These are phyloP conservation scores for Glyptemys insculpta DNA, from an alignment of 2,797 vertebrate genomes.

Conservation along the genomic window DNA sequence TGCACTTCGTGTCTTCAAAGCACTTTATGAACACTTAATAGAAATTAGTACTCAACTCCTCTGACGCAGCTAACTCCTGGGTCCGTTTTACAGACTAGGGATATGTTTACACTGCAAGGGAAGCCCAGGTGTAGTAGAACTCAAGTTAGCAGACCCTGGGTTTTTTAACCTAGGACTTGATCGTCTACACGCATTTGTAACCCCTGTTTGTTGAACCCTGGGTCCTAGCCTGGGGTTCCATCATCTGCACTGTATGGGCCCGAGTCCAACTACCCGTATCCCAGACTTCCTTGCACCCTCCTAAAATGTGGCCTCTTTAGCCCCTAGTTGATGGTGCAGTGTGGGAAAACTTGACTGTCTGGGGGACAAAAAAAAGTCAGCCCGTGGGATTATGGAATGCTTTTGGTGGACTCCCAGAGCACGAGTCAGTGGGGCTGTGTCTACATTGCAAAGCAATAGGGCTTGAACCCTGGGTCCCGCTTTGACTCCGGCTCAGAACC, in stretches of 20 bases:
- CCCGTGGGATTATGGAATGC: background rate
- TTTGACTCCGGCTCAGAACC: background rate
- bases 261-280: background rate
- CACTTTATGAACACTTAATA: background rate
- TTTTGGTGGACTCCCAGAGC: background rate
- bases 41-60: background rate
- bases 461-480: background rate
- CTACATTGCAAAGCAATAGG: background rate
- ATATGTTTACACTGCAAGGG: background rate
- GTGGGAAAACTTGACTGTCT: background rate
- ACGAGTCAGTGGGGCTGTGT: background rate
- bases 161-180: background rate
- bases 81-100: background rate
- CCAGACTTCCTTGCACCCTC: background rate
- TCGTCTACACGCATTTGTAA: background rate
- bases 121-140: background rate
- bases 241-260: background rate
- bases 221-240: background rate
- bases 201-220: background rate
- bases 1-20: background rate
- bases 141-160: background rate
- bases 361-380: background rate
- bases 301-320: background rate
- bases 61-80: background rate
- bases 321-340: background rate